Evolutionary conservation across 2,888 invertebrate species (phyloP).

Genomic region (Ceriagrion tenellum): DNA sequence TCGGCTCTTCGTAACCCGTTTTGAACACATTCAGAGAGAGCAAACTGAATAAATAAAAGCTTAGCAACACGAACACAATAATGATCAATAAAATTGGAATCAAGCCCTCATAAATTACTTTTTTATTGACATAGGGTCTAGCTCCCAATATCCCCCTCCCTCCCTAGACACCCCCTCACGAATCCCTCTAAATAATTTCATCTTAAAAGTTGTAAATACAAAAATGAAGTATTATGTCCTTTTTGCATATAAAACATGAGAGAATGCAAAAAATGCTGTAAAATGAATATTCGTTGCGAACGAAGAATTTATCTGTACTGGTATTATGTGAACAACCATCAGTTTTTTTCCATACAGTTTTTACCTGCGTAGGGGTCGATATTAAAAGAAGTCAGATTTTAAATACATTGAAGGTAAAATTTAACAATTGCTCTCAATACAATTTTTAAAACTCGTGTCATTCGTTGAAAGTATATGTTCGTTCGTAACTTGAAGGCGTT

Average conservation of each 20-base stretch:
- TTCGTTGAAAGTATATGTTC: slow-evolving; percentile 53
- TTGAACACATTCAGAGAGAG: neutral
- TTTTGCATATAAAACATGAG: slow-evolving; percentile 5
- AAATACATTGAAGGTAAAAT: slow-evolving; percentile 30
- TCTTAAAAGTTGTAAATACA: slow-evolving; percentile 43
- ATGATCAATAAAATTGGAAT: neutral
- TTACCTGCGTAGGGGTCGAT: slow-evolving; percentile 38
- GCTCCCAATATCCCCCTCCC: neutral
- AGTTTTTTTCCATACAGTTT: slow-evolving; percentile 55
- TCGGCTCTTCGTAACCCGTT: neutral
- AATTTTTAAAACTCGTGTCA: slow-evolving; percentile 45
- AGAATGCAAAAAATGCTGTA: neutral
- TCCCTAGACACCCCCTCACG: neutral
- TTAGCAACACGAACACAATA: slow-evolving; percentile 53
- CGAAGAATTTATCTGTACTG: neutral
- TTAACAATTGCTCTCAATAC: slow-evolving; percentile 51
- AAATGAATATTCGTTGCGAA: slow-evolving; percentile 28
- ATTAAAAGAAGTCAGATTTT: slow-evolving; percentile 31
- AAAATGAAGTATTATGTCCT: slow-evolving; percentile 17
- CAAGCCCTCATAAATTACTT: slow-evolving; percentile 37
- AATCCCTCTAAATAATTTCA: neutral
- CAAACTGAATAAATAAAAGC: neutral
- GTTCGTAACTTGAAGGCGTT: slow-evolving; percentile 43
- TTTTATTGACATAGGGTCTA: slow-evolving; percentile 41
- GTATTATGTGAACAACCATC: neutral